A percentile compares a stretch with the other conserved stretches of the same genome.
phyloP scores from a whole-genome alignment of 2,888 invertebrate genomes.

The Tanypteryx hageni region DNA sequence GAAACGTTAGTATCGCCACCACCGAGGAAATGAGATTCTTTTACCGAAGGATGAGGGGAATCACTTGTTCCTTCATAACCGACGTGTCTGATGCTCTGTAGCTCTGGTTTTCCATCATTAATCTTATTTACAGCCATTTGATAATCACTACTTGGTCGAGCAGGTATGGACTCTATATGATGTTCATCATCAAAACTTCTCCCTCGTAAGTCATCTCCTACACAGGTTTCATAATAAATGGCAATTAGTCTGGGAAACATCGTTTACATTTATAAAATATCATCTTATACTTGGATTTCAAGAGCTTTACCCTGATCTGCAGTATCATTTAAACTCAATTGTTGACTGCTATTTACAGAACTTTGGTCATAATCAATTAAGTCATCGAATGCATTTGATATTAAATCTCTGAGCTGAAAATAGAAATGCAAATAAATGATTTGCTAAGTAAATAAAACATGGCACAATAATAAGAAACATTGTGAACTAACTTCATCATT shows the following conservation, averaged over 20 bases:
- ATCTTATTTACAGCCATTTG: background rate
- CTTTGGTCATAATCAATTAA: slow-evolving; percentile 81
- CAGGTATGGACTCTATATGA: background rate
- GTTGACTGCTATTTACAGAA: slow-evolving; percentile 77
- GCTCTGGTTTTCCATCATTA: background rate
- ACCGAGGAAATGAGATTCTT: slow-evolving; percentile 61
- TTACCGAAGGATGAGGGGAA: background rate
- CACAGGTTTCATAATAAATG: background rate
- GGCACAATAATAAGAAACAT: background rate
- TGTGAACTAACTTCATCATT: slow-evolving; percentile 79
- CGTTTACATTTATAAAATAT: background rate
- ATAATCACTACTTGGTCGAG: background rate
- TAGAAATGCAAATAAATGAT: slow-evolving; percentile 29
- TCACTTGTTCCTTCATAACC: background rate
- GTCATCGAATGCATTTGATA: slow-evolving; percentile 84
- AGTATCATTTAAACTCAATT: slow-evolving; percentile 34
- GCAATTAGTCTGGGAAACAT: background rate
- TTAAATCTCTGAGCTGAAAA: slow-evolving; percentile 80
- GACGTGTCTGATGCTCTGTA: background rate
- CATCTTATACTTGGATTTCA: background rate
- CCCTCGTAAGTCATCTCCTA: background rate
- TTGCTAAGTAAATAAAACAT: slow-evolving; percentile 3
- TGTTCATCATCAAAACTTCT: background rate
- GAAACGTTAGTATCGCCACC: slow-evolving; percentile 71
- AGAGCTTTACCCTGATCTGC: background rate